Evolutionary conservation across 92 coral and sea anemone genomes (phyloP), one percentile per base, ranked within the genome.

Genomic region (Porites rus): DNA sequence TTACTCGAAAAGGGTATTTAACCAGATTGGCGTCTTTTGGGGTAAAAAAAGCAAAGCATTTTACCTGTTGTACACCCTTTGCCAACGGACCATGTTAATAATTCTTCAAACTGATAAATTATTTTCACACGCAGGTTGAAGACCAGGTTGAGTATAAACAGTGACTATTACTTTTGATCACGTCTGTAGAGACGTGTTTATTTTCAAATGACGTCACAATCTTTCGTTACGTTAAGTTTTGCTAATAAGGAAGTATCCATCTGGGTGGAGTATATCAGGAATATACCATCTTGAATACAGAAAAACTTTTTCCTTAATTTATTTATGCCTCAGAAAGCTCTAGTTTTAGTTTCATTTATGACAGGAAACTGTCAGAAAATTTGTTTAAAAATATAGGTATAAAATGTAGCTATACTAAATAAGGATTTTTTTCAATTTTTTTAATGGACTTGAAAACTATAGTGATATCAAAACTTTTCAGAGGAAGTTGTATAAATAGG

Each of bases 31-130:
- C 46, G 46, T 38, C 46, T 38, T 38, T 38, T 4, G 4, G 46
- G 46, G 46, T 38, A 3, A 38, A 38, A 38, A 38, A 38, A 38
- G 46, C 46, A 38, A 38, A 38, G 16, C 13, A 70, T 79, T 66
- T 65, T 24, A 79, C 84, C 84, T 79, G 72, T 4, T 8, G 8
- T 7, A 51, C 3, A 10, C 16, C 50, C 63, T 17, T 67, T 79
- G 84, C 14, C 67, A 14, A 20, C 64, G 84, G 64, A 79, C 84
- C 84, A 79, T 79, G 24, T 65, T 79, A 43, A 46, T 10, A 21
- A 51, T 31, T n/a, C 74, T 31, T 31, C 7, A 70, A 14, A 12
- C 31, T 38, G 46, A 38, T 38, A 38, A 38, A 38, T 38, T 38
- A 38, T 38, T 38, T 38, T 38, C 46, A 38, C 46, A 38, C 46